A percentile compares a stretch with the other conserved stretches of the same genome.
Conservation (phyloP, 2,113 vertebrate genomes). For the Nansenia antarctica region DNA sequence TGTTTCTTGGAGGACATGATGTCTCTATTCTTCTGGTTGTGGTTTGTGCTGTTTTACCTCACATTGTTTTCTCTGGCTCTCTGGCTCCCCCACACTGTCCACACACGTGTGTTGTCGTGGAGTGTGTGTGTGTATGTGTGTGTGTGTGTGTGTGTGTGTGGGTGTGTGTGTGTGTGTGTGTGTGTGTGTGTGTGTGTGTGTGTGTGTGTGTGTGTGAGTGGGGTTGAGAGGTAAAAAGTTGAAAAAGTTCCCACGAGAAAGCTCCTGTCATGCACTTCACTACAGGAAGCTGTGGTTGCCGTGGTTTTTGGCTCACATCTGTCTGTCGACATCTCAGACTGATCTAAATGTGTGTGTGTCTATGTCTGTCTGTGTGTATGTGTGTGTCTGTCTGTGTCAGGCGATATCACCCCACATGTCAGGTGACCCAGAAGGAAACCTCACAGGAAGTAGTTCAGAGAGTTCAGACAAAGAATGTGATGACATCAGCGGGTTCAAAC, state of each 20-base stretch:
- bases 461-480: constrained; percentile 59
- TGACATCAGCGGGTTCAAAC: constrained; percentile 38
- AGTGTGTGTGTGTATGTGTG: neutral
- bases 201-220: constrained; percentile 10
- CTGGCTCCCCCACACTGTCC: too few species aligned
- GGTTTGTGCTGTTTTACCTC: too few species aligned
- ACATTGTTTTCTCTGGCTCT: too few species aligned
- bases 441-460: constrained; percentile 46
- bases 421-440: constrained; percentile 58
- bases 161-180: neutral
- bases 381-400: constrained; percentile 20
- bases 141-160: neutral
- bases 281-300: constrained; percentile 83
- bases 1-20: neutral
- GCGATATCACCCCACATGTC: constrained; percentile 48
- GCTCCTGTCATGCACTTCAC: constrained; percentile 63
- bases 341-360: constrained; percentile 33
- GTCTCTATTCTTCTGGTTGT: neutral
- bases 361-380: constrained; percentile 30
- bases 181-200: neutral
- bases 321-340: constrained; percentile 48
- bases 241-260: constrained; percentile 85
- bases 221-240: constrained; percentile 70
- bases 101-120: neutral
- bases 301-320: constrained; percentile 57